These are phyloP conservation scores for Anthophora plumipes DNA, from an alignment of 2,888 invertebrate genomes.

Conservation along the genomic window DNA sequence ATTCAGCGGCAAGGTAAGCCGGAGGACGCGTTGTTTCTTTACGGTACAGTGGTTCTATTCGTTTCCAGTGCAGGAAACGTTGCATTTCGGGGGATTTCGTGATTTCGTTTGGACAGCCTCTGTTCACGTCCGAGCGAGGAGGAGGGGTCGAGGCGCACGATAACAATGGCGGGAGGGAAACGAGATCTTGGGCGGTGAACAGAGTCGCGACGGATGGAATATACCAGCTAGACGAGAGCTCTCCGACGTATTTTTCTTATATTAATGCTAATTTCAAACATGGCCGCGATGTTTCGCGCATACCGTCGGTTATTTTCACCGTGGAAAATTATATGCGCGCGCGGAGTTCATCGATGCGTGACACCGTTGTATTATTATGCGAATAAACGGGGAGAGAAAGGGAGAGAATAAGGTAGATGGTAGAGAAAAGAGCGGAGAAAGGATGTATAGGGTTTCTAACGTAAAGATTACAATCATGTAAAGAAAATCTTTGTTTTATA, in stretches of 20 bases:
- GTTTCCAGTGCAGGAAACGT: neutral
- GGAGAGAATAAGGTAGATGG: neutral
- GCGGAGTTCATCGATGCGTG: constrained; percentile 44
- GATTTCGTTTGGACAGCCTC: constrained; percentile 23
- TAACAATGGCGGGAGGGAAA: constrained; percentile 45
- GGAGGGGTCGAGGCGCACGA: constrained; percentile 18
- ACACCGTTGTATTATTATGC: constrained; percentile 23
- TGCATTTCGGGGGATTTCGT: constrained; percentile 13
- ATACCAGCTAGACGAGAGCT: constrained; percentile 18
- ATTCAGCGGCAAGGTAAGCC: constrained; percentile 10
- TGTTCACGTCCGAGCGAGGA: too few species aligned
- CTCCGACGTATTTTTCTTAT: constrained; percentile 71
- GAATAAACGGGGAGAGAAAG: neutral
- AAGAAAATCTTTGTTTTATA: too few species aligned
- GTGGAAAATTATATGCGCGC: constrained; percentile 25
- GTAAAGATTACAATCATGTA: too few species aligned
- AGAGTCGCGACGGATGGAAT: constrained; percentile 22
- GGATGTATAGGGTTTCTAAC: too few species aligned
- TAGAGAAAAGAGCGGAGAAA: too few species aligned
- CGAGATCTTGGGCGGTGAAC: constrained; percentile 39
- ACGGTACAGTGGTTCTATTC: neutral
- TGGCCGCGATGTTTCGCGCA: constrained; percentile 47
- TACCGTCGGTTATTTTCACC: constrained; percentile 1
- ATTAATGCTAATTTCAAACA: constrained; percentile 82
- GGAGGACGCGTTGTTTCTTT: constrained; percentile 7